phyloP scores from a whole-genome alignment of 2,888 invertebrate genomes.

The Drosophila putrida region DNA sequence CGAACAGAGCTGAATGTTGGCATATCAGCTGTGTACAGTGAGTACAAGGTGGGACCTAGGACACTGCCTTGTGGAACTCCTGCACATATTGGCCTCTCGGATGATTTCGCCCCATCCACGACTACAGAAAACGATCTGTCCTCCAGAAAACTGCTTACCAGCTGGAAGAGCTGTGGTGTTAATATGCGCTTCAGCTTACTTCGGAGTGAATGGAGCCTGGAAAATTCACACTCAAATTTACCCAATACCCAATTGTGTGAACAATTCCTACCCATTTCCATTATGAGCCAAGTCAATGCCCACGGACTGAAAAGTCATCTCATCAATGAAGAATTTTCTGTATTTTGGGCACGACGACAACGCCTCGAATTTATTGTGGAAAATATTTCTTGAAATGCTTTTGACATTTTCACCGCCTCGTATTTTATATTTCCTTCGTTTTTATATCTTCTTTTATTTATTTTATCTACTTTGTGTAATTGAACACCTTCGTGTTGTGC shows the following conservation, averaged over 20 bases:
- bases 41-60: too few relatives aligned
- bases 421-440: slow-evolving; percentile 2
- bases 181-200: too few relatives aligned
- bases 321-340: slow-evolving; percentile 42
- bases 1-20: too few relatives aligned
- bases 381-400: slow-evolving; percentile 52
- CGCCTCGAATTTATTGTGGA: slow-evolving; percentile 43
- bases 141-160: too few relatives aligned
- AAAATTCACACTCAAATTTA: slow-evolving; percentile 19
- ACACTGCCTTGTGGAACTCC: too few relatives aligned
- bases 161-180: too few relatives aligned
- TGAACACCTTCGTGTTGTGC: slow-evolving; percentile 68
- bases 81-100: too few relatives aligned
- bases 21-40: too few relatives aligned
- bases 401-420: slow-evolving; percentile 41
- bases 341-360: slow-evolving; percentile 40
- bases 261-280: slow-evolving; percentile 14
- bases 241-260: slow-evolving; percentile 3
- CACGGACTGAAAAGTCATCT: slow-evolving; percentile 19
- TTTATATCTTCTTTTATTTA: neutral
- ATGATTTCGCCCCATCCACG: too few relatives aligned
- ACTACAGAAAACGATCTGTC: too few relatives aligned
- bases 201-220: slow-evolving; percentile 9
- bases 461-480: slow-evolving; percentile 62
- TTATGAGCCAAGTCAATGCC: slow-evolving; percentile 21